Percentiles rank a stretch among this genome's conserved stretches.
Evolutionary conservation across 2,797 vertebrate species (phyloP).

Genomic region (Clarias fuscus): DNA sequence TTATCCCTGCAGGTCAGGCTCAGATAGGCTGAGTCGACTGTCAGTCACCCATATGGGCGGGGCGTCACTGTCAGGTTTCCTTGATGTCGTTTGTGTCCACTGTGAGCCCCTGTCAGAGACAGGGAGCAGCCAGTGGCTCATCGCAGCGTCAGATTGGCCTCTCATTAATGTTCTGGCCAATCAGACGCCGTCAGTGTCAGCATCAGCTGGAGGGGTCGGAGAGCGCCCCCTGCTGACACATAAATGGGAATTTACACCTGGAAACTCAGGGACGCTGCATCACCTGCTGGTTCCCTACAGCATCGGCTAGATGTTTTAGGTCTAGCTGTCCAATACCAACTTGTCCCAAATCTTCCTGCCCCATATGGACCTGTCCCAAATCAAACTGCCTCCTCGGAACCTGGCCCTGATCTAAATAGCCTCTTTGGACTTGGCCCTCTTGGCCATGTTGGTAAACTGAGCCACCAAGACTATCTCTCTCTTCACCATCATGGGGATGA

Average conservation of each 20-base stretch:
- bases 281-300: conserved; percentile 11
- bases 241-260: conserved; percentile 79
- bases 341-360: conserved; percentile 56
- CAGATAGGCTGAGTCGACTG: conserved; percentile 71
- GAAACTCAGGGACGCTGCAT: conserved; percentile 68
- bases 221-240: conserved; percentile 77
- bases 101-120: conserved; percentile 84
- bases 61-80: conserved; percentile 96
- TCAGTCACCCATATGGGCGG: conserved; percentile 77
- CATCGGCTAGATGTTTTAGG: conserved; percentile 55
- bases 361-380: conserved; percentile 27
- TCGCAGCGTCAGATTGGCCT: conserved; percentile 83
- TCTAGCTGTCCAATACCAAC: conserved; percentile 46
- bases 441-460: conserved; percentile 46
- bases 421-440: conserved; percentile 40
- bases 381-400: conserved; percentile 5
- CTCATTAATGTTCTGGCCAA: conserved; percentile 68
- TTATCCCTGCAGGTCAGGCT: conserved; percentile 72
- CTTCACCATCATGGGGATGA: conserved; percentile 32
- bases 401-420: background rate
- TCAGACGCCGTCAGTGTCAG: conserved; percentile 92
- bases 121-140: conserved; percentile 84
- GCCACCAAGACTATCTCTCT: conserved; percentile 42
- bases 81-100: conserved; percentile 69
- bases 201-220: conserved; percentile 83